Evolutionary conservation across 2,113 vertebrate genomes (phyloP), one percentile per base, ranked within the genome.

Genomic region (Cynocephalus volans): DNA sequence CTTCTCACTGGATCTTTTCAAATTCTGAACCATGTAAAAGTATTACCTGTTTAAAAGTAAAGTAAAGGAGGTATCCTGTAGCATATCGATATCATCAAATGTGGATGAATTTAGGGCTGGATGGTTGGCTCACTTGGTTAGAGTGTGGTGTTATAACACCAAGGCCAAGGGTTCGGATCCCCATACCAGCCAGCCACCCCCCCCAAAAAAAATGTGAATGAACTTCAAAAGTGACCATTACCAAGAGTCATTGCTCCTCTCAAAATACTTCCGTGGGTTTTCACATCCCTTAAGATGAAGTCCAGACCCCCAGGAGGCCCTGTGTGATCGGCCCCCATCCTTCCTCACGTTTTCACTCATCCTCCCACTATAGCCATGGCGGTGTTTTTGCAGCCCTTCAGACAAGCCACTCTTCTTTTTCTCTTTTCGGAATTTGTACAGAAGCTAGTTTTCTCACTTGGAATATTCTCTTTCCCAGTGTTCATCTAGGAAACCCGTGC

Each of bases 291-390:
- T 69, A 36, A 73, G 31, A 26, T 65, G 28, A 64, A 48, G 48
- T 36, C 50, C 24, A 60, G 76, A 8, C 54, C 80, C 80, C n/a
- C 50, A 70, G 8, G 0, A 60, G 54, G 58, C 13, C 31, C 65
- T 14, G 4, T 2, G 0, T 1, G 1, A 26, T 11, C 23, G 4
- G 1, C 5, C 26, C 26, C 36, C 19, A 4, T 88, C 21, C 13
- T 48, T 77, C 48, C 31, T 41, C 13, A 9, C 0, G 0, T 48
- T 48, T 24, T 8, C 72, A 19, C 11, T 18, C 1, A 0, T 5
- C 81, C 31, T 50, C n/a, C 70, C 79, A 28, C 23, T 23, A 21
- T 4, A 26, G 33, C 52, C 36, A 15, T 2, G 1, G 12, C 1
- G 64, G 2, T 14, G 4, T 64, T 65, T 77, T 8, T 45, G 23